Conservation (phyloP, 53 echinoderm and acorn worm species). For the Stichopus horrens region DNA sequence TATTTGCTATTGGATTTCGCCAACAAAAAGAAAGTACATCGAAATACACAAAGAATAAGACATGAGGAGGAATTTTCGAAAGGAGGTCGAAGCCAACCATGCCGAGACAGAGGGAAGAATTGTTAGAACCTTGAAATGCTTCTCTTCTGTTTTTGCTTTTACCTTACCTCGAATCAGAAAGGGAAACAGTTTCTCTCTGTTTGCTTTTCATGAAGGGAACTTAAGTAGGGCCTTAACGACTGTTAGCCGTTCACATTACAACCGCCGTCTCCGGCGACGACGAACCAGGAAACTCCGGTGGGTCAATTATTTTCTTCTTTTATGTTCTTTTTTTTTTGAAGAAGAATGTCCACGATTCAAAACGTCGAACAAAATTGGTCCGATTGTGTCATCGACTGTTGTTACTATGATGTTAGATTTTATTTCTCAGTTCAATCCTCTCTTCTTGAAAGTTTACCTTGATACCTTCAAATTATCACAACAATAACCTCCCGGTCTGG, state of each 20-base stretch:
- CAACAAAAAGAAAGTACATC: background rate
- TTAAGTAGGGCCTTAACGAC: background rate
- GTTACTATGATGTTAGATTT: too few species aligned
- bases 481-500: background rate
- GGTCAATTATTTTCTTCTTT: background rate
- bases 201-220: background rate
- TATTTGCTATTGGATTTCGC: background rate
- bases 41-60: background rate
- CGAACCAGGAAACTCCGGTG: background rate
- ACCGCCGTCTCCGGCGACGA: background rate
- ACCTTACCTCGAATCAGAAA: too few species aligned
- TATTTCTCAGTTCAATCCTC: too few species aligned
- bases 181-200: too few species aligned
- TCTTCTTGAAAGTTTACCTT: background rate
- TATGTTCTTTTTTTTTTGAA: too few species aligned
- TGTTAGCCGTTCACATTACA: background rate
- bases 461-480: background rate
- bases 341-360: too few species aligned
- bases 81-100: background rate
- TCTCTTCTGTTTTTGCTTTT: too few species aligned
- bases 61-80: background rate
- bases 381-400: too few species aligned
- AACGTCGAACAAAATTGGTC: too few species aligned
- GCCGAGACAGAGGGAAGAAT: background rate
- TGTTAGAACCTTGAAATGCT: too few species aligned